Conservation (phyloP, 2,113 vertebrate genomes). For the Neolamprologus tretocephalus region DNA sequence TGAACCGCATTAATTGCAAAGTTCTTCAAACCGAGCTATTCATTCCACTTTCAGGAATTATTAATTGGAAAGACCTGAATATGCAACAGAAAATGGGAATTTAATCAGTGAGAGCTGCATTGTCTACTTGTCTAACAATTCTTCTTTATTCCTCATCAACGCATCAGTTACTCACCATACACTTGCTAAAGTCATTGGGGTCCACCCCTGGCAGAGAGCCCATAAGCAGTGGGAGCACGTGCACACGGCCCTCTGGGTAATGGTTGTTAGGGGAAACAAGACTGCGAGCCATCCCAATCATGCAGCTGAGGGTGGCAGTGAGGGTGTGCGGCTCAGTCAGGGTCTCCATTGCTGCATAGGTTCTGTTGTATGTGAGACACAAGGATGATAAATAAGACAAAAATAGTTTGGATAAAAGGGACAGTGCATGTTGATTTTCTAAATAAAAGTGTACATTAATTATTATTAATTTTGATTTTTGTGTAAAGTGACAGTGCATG, state of each 20-base stretch:
- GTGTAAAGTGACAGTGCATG: background rate
- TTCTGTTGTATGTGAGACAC: constrained; percentile 61
- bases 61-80: constrained; percentile 27
- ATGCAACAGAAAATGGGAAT: background rate
- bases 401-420: fast-evolving
- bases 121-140: constrained; percentile 33
- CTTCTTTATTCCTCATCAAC: constrained; percentile 32
- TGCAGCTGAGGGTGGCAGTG: constrained; percentile 93
- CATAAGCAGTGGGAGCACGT: constrained; percentile 94
- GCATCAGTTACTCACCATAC: constrained; percentile 81
- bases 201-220: constrained; percentile 96
- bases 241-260: constrained; percentile 91
- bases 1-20: constrained; percentile 24
- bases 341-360: constrained; percentile 92
- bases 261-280: constrained; percentile 82
- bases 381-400: background rate
- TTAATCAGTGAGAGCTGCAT: constrained; percentile 28
- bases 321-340: constrained; percentile 97
- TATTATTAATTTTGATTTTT: background rate
- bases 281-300: constrained; percentile 94
- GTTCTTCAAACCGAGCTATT: constrained; percentile 46
- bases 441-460: background rate
- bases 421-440: background rate
- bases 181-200: constrained; percentile 98
- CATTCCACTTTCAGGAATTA: constrained; percentile 37